These are phyloP conservation scores for Hesperia comma DNA, from an alignment of 2,888 invertebrate species.

Conservation along the genomic window DNA sequence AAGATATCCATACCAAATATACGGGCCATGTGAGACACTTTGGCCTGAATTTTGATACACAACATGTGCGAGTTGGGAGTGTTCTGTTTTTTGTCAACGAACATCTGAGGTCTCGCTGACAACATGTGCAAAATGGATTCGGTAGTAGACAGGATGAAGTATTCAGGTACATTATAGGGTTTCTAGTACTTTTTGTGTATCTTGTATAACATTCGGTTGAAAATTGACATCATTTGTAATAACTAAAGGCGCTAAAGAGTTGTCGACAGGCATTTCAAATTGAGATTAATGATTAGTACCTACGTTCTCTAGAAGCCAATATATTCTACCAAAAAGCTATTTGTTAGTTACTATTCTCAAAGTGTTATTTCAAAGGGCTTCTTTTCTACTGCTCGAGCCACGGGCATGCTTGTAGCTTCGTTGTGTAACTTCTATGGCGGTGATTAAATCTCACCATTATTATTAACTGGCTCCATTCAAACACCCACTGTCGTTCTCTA, in stretches of 20 bases:
- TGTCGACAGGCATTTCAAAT: slow-evolving; percentile 41
- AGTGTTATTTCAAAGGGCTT: slow-evolving; percentile 64
- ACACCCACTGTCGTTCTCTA: slow-evolving; percentile 81
- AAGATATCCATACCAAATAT: slow-evolving; percentile 39
- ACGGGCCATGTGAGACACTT: slow-evolving; percentile 54
- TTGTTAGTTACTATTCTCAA: slow-evolving; percentile 64
- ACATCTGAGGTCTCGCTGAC: slow-evolving; percentile 66
- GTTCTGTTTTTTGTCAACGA: slow-evolving; percentile 75
- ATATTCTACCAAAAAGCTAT: slow-evolving; percentile 59
- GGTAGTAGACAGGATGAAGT: slow-evolving; percentile 56
- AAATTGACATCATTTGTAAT: slow-evolving; percentile 8
- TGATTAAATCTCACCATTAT: slow-evolving; percentile 84
- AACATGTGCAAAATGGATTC: slow-evolving; percentile 74
- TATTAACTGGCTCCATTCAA: slow-evolving; percentile 83
- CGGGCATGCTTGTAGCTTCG: slow-evolving; percentile 76
- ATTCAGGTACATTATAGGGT: slow-evolving; percentile 53
- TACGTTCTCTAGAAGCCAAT: slow-evolving; percentile 63
- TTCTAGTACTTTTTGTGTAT: slow-evolving; percentile 46
- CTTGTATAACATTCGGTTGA: slow-evolving; percentile 5
- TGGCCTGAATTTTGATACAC: slow-evolving; percentile 62
- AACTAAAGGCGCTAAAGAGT: slow-evolving; percentile 15
- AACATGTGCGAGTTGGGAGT: slow-evolving; percentile 65
- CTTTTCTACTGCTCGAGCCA: slow-evolving; percentile 68
- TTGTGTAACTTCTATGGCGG: slow-evolving; percentile 81
- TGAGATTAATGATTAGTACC: slow-evolving; percentile 68